A percentile compares a stretch with the other conserved stretches of the same genome.
These are phyloP conservation scores for Coenonympha glycerion DNA, from an alignment of 2,888 invertebrate species.

Conservation along the genomic window DNA sequence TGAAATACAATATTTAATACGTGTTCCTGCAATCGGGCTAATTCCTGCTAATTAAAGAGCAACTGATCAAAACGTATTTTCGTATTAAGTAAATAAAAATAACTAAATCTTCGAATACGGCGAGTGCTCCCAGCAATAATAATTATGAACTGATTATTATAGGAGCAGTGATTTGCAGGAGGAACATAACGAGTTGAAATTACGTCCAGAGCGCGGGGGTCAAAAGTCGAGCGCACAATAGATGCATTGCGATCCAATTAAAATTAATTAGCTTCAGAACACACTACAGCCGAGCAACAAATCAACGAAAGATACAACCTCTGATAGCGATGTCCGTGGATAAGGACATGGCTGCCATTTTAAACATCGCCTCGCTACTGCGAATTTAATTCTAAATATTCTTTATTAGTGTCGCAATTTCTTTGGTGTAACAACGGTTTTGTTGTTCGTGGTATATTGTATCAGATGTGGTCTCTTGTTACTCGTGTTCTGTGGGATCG, in stretches of 20 bases:
- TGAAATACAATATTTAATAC: background rate
- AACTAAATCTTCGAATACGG: background rate
- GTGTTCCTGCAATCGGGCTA: background rate
- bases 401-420: slow-evolving; percentile 36
- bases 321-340: slow-evolving; percentile 52
- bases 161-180: slow-evolving; percentile 24
- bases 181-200: slow-evolving; percentile 32
- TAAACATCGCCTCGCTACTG: slow-evolving; percentile 31
- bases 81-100: background rate
- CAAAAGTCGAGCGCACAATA: slow-evolving; percentile 47
- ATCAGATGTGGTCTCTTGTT: slow-evolving; percentile 23
- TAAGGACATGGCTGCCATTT: slow-evolving; percentile 45
- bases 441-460: slow-evolving; percentile 23
- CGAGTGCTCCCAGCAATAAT: slow-evolving; percentile 1
- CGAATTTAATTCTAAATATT: slow-evolving; percentile 38
- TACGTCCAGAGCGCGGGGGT: slow-evolving; percentile 47
- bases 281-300: slow-evolving; percentile 64
- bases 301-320: slow-evolving; percentile 64
- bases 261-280: slow-evolving; percentile 72
- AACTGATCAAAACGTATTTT: background rate
- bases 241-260: slow-evolving; percentile 59
- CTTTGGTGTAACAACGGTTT: slow-evolving; percentile 22
- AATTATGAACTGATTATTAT: slow-evolving; percentile 19
- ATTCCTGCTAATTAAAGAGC: no score
- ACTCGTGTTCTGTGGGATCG: slow-evolving; percentile 14